Base-by-base conservation (phyloP, 2,113 vertebrate genomes). In the Actenoides lindsayi region DNA sequence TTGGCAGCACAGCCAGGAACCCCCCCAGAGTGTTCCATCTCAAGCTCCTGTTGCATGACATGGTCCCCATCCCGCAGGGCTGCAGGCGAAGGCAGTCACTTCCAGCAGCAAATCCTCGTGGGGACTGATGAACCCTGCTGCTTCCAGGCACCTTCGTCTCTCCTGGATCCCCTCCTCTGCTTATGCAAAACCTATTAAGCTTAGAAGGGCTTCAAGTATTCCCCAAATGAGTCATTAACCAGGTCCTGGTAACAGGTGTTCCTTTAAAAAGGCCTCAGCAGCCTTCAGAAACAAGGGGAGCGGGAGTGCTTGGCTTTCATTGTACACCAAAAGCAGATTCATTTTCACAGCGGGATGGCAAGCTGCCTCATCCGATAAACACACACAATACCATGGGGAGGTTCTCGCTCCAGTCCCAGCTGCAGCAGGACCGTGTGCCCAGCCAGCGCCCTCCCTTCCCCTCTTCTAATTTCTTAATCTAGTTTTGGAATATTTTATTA, bases 401-500 rank as follows among this genome's bases (percentile, higher is more conserved):
- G 41, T 13, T 76, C 16, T 28, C 13, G 67, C 83, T 80, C 56
- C 5, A 5, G 65, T 37, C 82, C 79, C 62, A n/a, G 95, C 86
- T 82, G 84, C 60, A 21, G 76, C 1, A 3, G 62, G 76, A n/a
- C 76, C 6, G 16, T 0, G 1, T 41, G 67, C 88, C 89, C 95
- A 91, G 91, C 79, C 81, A 17, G 64, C 3, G 25, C 57, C 63
- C 82, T 18, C 30, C 86, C 30, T 37, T 89, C 63, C 71, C 69
- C n/a, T 6, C 57, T 41, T 59, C 50, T 50, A 51, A 70, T 76
- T 96, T 93, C 94, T 92, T 96, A 65, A 95, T 94, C 69, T 87
- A 42, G 53, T 94, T 86, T 75, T n/a, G 79, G 65, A 93, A 90
- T 95, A 82, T 93, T 93, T 95, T 73, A 96, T 95, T 73, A 63